These are phyloP conservation scores for Noturus placidus DNA, from an alignment of 2,113 vertebrate species.

Conservation along the genomic window DNA sequence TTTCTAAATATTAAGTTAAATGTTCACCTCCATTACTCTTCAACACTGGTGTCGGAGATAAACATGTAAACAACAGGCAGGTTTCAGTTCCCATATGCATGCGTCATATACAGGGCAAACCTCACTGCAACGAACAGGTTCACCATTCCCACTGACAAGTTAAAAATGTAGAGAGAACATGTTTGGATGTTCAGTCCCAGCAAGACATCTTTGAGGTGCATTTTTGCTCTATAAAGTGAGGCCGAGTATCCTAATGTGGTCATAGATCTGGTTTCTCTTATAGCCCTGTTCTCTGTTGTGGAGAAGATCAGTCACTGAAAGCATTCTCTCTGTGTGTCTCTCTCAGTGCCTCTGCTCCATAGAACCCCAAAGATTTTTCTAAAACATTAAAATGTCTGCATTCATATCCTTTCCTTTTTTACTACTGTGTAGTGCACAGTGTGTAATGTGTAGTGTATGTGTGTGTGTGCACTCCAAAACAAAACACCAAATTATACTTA, in stretches of 20 bases:
- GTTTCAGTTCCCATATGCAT: neutral
- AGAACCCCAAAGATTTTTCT: neutral
- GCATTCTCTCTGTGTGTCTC: neutral
- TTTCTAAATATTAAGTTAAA: neutral
- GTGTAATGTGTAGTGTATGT: no score
- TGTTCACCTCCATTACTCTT: neutral
- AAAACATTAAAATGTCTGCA: neutral
- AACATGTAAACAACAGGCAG: neutral
- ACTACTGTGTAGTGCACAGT: neutral
- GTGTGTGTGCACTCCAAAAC: neutral
- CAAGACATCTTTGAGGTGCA: constrained; percentile 7
- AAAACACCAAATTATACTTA: neutral
- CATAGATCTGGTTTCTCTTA: constrained; percentile 7
- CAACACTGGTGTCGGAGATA: neutral
- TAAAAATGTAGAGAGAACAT: constrained; percentile 8
- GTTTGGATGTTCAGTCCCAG: constrained; percentile 1
- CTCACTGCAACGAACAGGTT: neutral
- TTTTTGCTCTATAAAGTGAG: constrained; percentile 8
- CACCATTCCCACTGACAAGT: neutral
- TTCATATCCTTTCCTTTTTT: neutral
- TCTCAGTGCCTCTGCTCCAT: neutral
- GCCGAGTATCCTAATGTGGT: neutral
- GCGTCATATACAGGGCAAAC: neutral
- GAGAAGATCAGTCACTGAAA: constrained; percentile 19
- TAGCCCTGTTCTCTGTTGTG: neutral